Evolutionary conservation across 2,113 vertebrate species (phyloP).

Genomic region (Osmerus eperlanus): DNA sequence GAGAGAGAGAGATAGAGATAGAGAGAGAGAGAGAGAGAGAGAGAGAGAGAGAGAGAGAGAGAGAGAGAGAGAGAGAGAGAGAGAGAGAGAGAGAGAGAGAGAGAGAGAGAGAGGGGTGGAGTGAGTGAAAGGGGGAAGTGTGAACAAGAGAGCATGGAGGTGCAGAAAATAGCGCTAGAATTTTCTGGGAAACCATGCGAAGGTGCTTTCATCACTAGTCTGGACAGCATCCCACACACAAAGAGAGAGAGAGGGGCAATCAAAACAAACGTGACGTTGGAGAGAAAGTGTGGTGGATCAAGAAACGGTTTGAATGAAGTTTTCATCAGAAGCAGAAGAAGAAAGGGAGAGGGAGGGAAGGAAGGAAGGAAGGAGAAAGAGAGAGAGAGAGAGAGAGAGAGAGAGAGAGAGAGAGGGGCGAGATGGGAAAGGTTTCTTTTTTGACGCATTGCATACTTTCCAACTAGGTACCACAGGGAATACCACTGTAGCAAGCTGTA

Average conservation of each 20-base stretch:
- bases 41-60: neutral
- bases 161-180: conserved; percentile 52
- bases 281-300: neutral
- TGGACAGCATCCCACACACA: conserved; percentile 46
- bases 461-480: conserved; percentile 11
- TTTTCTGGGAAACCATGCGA: conserved; percentile 45
- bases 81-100: neutral
- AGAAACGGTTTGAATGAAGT: no score
- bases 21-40: neutral
- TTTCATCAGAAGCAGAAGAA: no score
- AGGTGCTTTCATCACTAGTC: conserved; percentile 46
- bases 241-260: neutral
- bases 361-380: neutral
- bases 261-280: no score
- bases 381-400: neutral
- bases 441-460: conserved; percentile 38
- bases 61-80: neutral
- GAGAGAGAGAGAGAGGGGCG: conserved; percentile 1
- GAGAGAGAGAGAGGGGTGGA: neutral
- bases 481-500: conserved; percentile 16
- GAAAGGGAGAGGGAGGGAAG: neutral
- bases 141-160: conserved; percentile 36
- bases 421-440: conserved; percentile 36
- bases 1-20: neutral
- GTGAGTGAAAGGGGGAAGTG: conserved; percentile 4